These are phyloP conservation scores for Capitella teleta DNA, from an alignment of 1,140 invertebrate species.

Conservation along the genomic window DNA sequence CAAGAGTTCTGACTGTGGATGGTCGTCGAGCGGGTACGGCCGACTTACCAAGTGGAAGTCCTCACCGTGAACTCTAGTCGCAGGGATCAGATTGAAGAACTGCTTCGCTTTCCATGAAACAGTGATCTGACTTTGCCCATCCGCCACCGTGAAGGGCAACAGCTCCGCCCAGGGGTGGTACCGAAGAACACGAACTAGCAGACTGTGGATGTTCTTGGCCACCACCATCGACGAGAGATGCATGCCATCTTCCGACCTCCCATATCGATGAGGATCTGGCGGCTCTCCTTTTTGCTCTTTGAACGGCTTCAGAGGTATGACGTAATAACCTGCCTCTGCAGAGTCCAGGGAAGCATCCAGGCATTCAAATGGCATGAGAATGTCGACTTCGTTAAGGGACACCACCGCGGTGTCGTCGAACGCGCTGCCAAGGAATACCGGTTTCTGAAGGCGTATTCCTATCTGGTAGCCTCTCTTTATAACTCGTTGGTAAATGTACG, in stretches of 20 bases:
- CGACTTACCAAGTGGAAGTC: conserved; percentile 1
- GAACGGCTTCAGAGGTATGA: conserved; percentile 2
- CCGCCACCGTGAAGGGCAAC: not conserved
- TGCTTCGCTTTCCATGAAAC: not conserved
- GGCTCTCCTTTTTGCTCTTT: not conserved
- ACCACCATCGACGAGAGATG: conserved; percentile 3
- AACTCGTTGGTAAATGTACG: conserved; percentile 1
- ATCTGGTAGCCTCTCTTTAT: not conserved
- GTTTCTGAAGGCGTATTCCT: conserved; percentile 1
- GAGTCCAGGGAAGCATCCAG: not conserved
- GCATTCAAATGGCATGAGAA: conserved; percentile 1
- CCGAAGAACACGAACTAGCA: conserved; percentile 1
- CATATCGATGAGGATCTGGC: not conserved
- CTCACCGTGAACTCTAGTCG: not conserved
- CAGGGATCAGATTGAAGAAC: not conserved
- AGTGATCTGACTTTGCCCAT: not conserved
- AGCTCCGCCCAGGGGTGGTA: not conserved
- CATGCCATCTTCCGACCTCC: conserved; percentile 3
- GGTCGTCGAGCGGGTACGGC: conserved; percentile 7
- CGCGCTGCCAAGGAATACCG: not conserved
- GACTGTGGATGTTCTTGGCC: not conserved
- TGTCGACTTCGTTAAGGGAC: not conserved
- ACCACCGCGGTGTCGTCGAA: conserved; percentile 7
- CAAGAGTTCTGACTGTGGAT: conserved; percentile 5
- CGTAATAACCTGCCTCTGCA: not conserved